phyloP scores from a whole-genome alignment of 2,797 vertebrate species.

The Fratercula arctica region DNA sequence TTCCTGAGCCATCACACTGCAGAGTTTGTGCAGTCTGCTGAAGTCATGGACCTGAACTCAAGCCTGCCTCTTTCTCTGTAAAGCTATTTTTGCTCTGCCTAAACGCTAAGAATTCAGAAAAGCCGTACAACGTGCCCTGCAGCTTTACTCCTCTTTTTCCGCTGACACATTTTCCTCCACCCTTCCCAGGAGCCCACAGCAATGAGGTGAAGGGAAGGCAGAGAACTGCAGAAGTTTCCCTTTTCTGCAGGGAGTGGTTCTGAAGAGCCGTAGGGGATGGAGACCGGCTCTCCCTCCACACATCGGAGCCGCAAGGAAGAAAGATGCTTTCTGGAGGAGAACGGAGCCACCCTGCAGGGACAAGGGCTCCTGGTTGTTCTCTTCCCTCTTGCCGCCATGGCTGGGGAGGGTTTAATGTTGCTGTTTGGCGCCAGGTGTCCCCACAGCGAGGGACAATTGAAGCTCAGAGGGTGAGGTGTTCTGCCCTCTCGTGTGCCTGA shows the following conservation, averaged over 20 bases:
- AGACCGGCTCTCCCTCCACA: background rate
- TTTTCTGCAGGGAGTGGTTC: background rate
- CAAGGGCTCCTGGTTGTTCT: background rate
- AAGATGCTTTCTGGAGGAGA: background rate
- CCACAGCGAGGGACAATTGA: fast-evolving
- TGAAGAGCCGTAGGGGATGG: background rate
- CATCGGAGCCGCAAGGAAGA: background rate
- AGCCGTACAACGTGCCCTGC: background rate
- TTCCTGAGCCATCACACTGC: background rate
- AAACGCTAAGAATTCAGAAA: background rate
- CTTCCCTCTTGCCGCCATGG: background rate
- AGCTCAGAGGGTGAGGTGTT: background rate
- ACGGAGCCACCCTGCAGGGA: background rate
- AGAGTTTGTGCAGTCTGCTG: background rate
- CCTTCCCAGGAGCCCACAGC: background rate
- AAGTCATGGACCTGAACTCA: background rate
- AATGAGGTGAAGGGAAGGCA: background rate
- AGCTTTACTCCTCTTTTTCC: background rate
- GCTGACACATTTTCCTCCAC: background rate
- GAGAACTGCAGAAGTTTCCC: background rate
- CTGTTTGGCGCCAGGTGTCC: background rate
- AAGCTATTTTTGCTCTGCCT: background rate
- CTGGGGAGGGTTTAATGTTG: background rate
- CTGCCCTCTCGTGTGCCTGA: background rate
- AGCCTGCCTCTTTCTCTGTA: background rate